These are phyloP conservation scores for Gracilinanus agilis DNA, from an alignment of 2,113 vertebrate species.

Conservation along the genomic window DNA sequence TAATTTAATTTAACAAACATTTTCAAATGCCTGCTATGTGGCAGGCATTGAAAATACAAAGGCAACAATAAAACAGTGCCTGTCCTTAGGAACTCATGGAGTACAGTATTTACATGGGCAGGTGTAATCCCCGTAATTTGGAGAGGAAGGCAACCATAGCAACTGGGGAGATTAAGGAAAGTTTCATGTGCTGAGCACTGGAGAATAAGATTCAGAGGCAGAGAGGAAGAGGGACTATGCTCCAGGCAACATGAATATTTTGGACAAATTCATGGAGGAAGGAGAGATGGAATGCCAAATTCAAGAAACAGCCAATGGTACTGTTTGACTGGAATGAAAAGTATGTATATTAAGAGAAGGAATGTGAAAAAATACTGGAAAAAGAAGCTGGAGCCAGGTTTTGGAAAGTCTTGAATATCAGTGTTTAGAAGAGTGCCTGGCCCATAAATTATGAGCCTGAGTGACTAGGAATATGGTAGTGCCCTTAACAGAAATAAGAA, in stretches of 20 bases:
- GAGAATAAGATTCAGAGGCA: not conserved
- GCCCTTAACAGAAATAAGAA: not conserved
- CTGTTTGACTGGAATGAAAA: not conserved
- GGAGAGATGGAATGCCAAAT: not conserved
- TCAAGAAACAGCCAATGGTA: not conserved
- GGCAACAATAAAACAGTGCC: not conserved
- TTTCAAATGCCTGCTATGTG: not conserved
- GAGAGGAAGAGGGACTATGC: not conserved
- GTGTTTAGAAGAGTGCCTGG: not conserved
- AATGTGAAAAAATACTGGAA: not conserved
- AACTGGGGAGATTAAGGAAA: not conserved
- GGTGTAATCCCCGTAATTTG: not conserved
- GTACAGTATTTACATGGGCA: not conserved
- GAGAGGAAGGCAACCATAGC: not conserved
- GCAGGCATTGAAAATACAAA: not conserved
- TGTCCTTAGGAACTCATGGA: not conserved
- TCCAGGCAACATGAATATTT: not conserved
- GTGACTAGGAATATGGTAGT: not conserved
- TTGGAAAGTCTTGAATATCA: not conserved
- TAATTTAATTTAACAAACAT: not conserved
- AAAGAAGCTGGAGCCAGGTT: not conserved
- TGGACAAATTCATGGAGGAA: not conserved
- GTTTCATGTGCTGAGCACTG: not conserved
- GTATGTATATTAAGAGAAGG: not conserved
- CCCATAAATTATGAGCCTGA: not conserved